Base-by-base conservation (phyloP, 1,140 invertebrate genomes). In the Probaryconus sp. region DNA sequence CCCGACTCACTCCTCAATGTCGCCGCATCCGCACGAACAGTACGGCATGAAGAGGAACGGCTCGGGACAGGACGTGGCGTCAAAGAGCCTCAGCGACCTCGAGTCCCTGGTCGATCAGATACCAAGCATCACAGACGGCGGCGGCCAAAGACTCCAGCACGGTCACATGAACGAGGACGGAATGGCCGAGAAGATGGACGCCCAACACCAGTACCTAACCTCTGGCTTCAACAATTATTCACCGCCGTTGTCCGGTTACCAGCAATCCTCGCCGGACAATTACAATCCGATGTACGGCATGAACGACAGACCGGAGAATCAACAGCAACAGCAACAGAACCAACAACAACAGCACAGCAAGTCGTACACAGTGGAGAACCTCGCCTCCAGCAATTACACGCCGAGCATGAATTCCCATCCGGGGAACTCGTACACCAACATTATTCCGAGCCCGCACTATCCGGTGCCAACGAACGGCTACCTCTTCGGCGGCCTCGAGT, bases 71-170 rank as follows among this genome's bases (percentile, higher is more conserved):
- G 95, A 96, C 85, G 93, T 96, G 1, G 91, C 94, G 2, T 92
- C 94, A 0, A 96, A 96, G 83, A 95, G 94, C 79, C 87, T 96
- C n/a, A 96, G 94, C 5, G 95, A 95, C 24, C 88, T 96, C 2
- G 95, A 96, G 85, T 96, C 94, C 10, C 87, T 97, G 5, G 95
- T 97, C 13, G 95, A 96, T 87, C 95, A 96, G 89, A 97, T 96
- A 83, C 95, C 95, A 4, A 94, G 94, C 75, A 94, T 96, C 83
- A 91, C 92, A 33, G 94, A 95, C 53, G 91, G 89, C 17, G 91
- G 85, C 1, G 83, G 71, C 4, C 85, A 87, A 13, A 79, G 86
- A 5, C 69, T 86, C 0, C 83, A 83, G 3, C 86, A 85, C n/a
- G 43, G 79, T 0, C 85, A 87, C n/a, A 83, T 85, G 51, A 45